phyloP scores from a whole-genome alignment of 2,113 vertebrate species.

The Tilapia sparmanii region DNA sequence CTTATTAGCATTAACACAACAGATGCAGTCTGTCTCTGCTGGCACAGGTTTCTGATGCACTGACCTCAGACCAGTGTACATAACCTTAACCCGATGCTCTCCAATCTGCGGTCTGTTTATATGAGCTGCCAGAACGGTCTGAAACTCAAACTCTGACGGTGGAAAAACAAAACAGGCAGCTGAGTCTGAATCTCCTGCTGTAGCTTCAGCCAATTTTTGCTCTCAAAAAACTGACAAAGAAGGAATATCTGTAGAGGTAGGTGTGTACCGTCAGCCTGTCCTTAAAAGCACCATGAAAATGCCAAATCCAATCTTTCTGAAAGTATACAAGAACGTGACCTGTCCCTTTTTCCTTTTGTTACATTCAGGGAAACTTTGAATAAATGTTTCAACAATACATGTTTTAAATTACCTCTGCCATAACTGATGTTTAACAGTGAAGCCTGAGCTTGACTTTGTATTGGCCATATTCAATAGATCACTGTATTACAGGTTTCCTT shows the following conservation, averaged over 20 bases:
- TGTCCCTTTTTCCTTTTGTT: not conserved
- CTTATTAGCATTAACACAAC: not conserved
- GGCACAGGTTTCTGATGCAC: not conserved
- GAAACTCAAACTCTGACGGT: not conserved
- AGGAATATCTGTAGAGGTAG: not conserved
- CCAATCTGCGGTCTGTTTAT: not conserved
- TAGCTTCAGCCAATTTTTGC: not conserved
- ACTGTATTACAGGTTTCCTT: not conserved
- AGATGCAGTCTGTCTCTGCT: not conserved
- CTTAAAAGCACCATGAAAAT: not conserved
- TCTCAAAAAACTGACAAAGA: not conserved
- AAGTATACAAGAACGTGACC: not conserved
- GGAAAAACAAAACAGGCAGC: not conserved
- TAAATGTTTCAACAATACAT: not conserved
- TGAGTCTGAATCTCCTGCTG: not conserved
- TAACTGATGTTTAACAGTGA: not conserved
- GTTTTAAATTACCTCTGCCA: not conserved
- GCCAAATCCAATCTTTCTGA: not conserved
- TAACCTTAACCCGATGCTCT: not conserved
- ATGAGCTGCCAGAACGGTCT: not conserved
- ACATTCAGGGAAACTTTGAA: not conserved
- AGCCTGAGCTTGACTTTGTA: not conserved
- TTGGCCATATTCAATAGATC: not conserved
- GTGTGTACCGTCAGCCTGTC: not conserved
- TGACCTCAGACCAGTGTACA: not conserved